phyloP scores from a whole-genome alignment of 2,888 invertebrate species.

The Lepidonotus clava region DNA sequence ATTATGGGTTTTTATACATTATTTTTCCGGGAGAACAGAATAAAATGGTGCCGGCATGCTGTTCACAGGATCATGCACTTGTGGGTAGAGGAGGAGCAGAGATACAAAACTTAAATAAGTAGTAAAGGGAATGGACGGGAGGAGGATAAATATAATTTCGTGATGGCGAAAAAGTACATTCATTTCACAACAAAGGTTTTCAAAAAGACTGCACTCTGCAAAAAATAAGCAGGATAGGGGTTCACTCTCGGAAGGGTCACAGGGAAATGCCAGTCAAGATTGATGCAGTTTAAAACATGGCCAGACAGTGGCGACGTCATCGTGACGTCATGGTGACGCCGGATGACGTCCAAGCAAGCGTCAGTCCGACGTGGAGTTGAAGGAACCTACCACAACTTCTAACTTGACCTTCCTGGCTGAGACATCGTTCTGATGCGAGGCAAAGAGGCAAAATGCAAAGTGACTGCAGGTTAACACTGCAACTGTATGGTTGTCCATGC shows the following conservation, averaged over 20 bases:
- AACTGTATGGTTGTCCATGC: conserved; percentile 3
- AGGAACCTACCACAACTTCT: conserved; percentile 55
- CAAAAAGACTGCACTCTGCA: no score
- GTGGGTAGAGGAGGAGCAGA: background rate
- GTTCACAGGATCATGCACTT: background rate
- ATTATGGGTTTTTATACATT: no score
- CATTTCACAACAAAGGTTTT: no score
- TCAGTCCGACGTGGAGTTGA: conserved; percentile 7
- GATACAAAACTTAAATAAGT: background rate
- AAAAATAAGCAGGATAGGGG: no score
- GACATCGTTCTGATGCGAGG: conserved; percentile 49
- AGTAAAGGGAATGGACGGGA: background rate
- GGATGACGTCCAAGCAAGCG: conserved; percentile 30
- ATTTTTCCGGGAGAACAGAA: background rate
- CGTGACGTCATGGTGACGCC: conserved; percentile 1
- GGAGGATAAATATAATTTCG: no score
- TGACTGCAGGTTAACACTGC: conserved; percentile 22
- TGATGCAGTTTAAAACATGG: background rate
- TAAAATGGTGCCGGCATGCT: conserved; percentile 30
- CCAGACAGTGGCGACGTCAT: conserved; percentile 26
- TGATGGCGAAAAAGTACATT: no score
- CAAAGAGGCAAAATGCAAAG: conserved; percentile 45
- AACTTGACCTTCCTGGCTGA: conserved; percentile 52
- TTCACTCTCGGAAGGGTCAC: background rate
- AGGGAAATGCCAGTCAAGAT: background rate